Evolutionary conservation across 2,888 invertebrate genomes (phyloP).

Genomic region (Plagodis dolabraria): DNA sequence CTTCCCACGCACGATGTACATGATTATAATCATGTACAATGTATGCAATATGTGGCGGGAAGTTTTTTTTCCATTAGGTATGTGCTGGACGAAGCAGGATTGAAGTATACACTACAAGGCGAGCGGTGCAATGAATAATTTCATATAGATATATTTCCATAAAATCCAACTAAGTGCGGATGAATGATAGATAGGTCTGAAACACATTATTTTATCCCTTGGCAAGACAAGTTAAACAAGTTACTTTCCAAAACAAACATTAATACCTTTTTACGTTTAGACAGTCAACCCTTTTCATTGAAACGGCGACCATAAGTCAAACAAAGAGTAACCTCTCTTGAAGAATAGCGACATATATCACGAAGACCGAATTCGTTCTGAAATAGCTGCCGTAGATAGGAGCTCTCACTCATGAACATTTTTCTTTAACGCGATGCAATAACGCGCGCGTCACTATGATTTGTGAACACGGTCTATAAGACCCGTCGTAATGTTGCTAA

Average conservation of each 20-base stretch:
- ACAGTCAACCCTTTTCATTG: slow-evolving; percentile 27
- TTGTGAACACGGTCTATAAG: slow-evolving; percentile 50
- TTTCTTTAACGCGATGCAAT: slow-evolving; percentile 66
- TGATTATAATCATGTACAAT: no score
- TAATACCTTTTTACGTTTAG: slow-evolving; percentile 11
- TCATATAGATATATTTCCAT: no score
- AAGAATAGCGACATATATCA: slow-evolving; percentile 64
- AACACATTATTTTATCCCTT: no score
- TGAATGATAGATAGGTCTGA: no score
- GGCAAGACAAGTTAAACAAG: background rate
- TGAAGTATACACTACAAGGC: no score
- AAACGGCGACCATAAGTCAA: slow-evolving; percentile 36
- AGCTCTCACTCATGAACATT: slow-evolving; percentile 49
- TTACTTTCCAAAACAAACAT: background rate
- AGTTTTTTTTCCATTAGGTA: no score
- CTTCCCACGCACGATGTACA: no score
- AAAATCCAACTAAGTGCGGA: no score
- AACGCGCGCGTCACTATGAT: slow-evolving; percentile 70
- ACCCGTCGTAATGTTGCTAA: slow-evolving; percentile 28
- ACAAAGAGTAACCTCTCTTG: slow-evolving; percentile 48
- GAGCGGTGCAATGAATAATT: no score
- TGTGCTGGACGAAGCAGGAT: no score
- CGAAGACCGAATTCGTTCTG: slow-evolving; percentile 52
- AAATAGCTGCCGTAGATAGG: slow-evolving; percentile 47
- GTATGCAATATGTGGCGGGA: no score